Conservation (phyloP, 2,888 invertebrate genomes). For the Cryptus armator region DNA sequence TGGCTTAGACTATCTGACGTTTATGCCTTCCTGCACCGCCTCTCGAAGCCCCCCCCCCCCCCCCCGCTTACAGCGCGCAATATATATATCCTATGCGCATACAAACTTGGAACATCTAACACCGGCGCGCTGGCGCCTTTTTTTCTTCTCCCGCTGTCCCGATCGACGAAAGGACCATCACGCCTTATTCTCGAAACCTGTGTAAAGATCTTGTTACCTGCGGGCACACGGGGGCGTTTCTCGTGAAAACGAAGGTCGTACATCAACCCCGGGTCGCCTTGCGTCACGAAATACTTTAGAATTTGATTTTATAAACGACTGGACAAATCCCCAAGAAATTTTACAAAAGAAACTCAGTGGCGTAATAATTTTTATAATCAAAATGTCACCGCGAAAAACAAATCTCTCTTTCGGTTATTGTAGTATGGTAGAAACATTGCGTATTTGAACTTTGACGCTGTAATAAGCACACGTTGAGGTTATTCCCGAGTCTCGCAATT, state of each 20-base stretch:
- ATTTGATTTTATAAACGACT: background rate
- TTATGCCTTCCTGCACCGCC: conserved; percentile 51
- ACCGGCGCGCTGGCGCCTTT: conserved; percentile 53
- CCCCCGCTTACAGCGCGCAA: background rate
- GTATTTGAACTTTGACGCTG: too few relatives aligned
- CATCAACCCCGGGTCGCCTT: background rate
- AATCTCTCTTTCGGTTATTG: too few relatives aligned
- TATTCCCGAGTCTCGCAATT: background rate
- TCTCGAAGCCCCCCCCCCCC: background rate
- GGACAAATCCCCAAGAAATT: background rate
- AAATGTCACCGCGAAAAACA: too few relatives aligned
- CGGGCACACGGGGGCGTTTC: background rate
- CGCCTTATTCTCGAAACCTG: conserved; percentile 45
- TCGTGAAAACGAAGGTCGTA: conserved; percentile 16
- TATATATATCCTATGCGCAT: background rate
- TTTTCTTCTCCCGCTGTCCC: conserved; percentile 2
- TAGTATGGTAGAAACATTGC: too few relatives aligned
- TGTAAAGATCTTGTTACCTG: conserved; percentile 47
- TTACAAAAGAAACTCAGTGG: background rate
- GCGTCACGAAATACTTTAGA: background rate
- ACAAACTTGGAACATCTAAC: background rate
- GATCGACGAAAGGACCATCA: conserved; percentile 42
- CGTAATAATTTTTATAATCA: background rate
- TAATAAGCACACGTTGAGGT: too few relatives aligned
- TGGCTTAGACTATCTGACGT: conserved; percentile 62